Base-by-base conservation (phyloP, 1,140 invertebrate genomes). In the Leptopilina boulardi region DNA sequence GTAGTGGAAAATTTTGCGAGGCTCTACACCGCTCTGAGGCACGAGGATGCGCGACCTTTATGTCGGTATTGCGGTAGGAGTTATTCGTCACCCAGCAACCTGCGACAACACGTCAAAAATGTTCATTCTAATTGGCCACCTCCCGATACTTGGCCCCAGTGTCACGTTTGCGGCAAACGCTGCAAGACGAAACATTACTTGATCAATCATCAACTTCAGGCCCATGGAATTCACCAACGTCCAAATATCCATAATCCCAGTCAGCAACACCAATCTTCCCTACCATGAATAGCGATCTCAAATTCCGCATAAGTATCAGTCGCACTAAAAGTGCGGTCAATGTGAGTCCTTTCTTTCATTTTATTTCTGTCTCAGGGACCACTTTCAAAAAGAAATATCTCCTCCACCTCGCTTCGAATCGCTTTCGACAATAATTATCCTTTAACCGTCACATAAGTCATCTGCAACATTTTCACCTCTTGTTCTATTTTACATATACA, bases 121-220 rank as follows among this genome's bases (percentile, higher is more conserved):
- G 94, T 95, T 85, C 94, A 94, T 91, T 93, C 93, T 83, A 92
- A 93, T 89, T 90, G 90, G 88, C 94, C 94, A 78, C 92, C 94
- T 74, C 93, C 93, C 84, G 93, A 94, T 86, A 93, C 94, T 85
- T 94, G 94, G 93, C 93, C 93, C 80, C 92, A 93, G 82, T 95
- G 94, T 90, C 92, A 93, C 89, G 92, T 94, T 81, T 95, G 94
- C 89, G 94, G 94, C 82, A 95, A 94, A 90, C 93, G 93, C 77
- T 94, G 94, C 91, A 95, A 95, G 91, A 95, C 94, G 82, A 94
- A 94, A 89, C 94, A 95, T 88, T 95, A 95, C 86, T 92, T 95
- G 85, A 94, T 94, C 90, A 95, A 94, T 90, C 94, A 95, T 88
- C 94, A 94, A 87, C 93, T 94, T 44, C 94, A 94, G 90, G 94